These are phyloP conservation scores for Engraulis encrasicolus DNA, from an alignment of 2,113 vertebrate species.

Conservation along the genomic window DNA sequence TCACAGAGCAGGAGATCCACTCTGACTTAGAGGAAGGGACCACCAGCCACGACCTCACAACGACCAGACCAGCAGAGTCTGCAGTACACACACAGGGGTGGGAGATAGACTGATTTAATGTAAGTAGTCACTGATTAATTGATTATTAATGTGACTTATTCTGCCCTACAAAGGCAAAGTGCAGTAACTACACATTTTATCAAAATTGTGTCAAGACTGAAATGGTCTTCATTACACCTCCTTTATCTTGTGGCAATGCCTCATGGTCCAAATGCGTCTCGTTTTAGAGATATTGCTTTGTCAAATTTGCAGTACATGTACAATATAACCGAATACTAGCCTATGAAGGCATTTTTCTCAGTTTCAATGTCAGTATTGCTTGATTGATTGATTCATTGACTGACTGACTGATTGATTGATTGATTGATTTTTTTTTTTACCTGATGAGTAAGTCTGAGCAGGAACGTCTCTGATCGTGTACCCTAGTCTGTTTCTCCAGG, in stretches of 20 bases:
- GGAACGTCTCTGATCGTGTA: not conserved
- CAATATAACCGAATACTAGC: too few species aligned
- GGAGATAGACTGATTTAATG: not conserved
- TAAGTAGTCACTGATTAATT: not conserved
- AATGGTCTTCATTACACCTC: too few species aligned
- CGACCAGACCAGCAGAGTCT: constrained; percentile 31
- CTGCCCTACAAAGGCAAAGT: too few species aligned
- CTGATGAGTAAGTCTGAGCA: not conserved
- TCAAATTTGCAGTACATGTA: too few species aligned
- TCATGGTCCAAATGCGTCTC: too few species aligned
- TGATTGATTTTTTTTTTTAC: not conserved
- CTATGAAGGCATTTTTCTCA: too few species aligned
- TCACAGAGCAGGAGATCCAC: constrained; percentile 37
- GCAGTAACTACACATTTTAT: too few species aligned
- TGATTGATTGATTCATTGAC: not conserved
- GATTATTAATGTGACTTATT: too few species aligned
- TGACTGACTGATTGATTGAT: not conserved
- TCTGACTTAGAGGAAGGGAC: constrained; percentile 19
- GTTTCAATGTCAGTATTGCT: too few species aligned
- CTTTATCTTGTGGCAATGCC: too few species aligned
- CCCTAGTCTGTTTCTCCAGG: constrained; percentile 25
- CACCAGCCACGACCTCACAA: constrained; percentile 20
- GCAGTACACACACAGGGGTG: not conserved
- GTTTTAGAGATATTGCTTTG: too few species aligned
- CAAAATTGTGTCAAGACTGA: too few species aligned